Evolutionary conservation across 2,113 vertebrate genomes (phyloP).

Genomic region (Myotis yumanensis): DNA sequence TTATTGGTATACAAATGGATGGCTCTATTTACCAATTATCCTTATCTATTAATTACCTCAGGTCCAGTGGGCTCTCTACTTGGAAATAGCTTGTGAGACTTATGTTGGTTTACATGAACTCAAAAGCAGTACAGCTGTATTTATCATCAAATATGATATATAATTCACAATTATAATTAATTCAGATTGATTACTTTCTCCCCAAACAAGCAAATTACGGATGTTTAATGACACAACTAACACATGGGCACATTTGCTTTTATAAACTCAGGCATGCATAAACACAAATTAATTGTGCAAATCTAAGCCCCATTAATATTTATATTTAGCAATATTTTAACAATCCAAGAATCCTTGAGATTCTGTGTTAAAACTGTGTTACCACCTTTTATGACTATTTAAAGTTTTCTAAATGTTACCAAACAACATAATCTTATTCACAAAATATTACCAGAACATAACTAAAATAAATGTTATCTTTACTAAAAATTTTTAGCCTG

Average conservation of each 20-base stretch:
- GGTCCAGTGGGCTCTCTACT: not conserved
- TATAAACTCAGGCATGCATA: not conserved
- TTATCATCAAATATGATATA: not conserved
- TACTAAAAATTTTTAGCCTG: not conserved
- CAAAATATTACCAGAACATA: not conserved
- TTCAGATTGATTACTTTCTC: not conserved
- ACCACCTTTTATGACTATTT: not conserved
- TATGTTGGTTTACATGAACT: conserved; percentile 1
- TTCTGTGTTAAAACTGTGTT: not conserved
- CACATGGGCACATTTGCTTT: not conserved
- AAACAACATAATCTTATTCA: conserved; percentile 9
- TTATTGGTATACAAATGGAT: not conserved
- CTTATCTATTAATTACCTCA: not conserved
- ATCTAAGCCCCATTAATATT: not conserved
- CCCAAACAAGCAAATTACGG: not conserved
- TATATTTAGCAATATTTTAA: conserved; percentile 28
- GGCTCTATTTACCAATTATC: not conserved
- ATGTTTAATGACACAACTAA: not conserved
- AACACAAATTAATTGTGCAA: not conserved
- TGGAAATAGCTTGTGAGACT: not conserved
- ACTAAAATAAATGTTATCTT: not conserved
- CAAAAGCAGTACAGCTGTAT: not conserved
- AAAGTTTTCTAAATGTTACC: not conserved
- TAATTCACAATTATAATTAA: conserved; percentile 34
- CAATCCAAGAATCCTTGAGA: not conserved